Conservation (phyloP, 2,888 invertebrate species). For the Limnephilus auricula region DNA sequence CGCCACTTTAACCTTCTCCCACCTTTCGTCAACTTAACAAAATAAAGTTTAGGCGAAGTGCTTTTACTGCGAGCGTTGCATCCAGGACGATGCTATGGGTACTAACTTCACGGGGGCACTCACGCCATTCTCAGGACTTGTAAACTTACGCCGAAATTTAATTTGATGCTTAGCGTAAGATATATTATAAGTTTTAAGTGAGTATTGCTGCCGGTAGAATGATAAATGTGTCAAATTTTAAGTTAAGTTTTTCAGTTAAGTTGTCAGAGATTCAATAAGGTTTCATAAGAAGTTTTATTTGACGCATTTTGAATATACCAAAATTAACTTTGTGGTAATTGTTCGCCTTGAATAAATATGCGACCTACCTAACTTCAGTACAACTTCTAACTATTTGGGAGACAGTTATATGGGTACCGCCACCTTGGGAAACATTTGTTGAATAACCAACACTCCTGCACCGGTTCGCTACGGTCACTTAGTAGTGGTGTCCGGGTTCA, state of each 20-base stretch:
- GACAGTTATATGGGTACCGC: too few relatives aligned
- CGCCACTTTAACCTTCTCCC: constrained; percentile 20
- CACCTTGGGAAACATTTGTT: too few relatives aligned
- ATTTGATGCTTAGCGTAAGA: constrained; percentile 18
- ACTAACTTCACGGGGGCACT: neutral
- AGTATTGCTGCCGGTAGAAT: neutral
- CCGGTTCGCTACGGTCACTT: too few relatives aligned
- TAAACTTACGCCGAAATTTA: constrained; percentile 28
- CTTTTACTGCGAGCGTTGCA: constrained; percentile 21
- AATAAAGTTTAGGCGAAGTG: constrained; percentile 23
- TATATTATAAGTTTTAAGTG: neutral
- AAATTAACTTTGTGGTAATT: too few relatives aligned
- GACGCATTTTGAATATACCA: too few relatives aligned
- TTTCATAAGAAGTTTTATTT: neutral
- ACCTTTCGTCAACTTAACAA: constrained; percentile 30
- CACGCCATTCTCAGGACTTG: constrained; percentile 14
- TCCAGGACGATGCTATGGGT: neutral
- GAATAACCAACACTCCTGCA: too few relatives aligned
- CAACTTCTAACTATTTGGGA: too few relatives aligned
- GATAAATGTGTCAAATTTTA: neutral
- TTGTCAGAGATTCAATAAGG: neutral
- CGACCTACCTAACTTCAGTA: too few relatives aligned
- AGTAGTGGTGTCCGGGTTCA: too few relatives aligned
- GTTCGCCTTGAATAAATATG: too few relatives aligned
- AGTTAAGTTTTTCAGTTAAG: neutral